Base-by-base conservation (phyloP, 2,113 vertebrate species). In the Burhinus bistriatus region DNA sequence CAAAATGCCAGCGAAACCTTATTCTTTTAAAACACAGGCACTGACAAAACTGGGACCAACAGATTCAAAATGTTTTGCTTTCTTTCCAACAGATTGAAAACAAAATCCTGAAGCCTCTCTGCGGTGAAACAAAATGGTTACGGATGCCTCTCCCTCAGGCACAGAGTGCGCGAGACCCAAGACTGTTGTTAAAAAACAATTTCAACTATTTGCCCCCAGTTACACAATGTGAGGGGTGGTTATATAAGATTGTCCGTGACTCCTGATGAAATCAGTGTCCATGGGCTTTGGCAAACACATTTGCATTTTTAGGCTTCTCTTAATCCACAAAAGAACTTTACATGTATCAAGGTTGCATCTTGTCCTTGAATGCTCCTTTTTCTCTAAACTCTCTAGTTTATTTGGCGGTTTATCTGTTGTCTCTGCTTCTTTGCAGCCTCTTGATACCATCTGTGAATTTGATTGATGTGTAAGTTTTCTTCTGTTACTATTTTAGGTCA, bases 381-480 rank as follows among this genome's bases (percentile, higher is more conserved):
- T 22, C 45, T 79, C 54, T 88, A 52, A 96, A 75, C 14, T 49
- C 13, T 62, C 27, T 19, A 44, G 52, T 40, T 84, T 64, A 65
- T 85, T 90, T 88, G n/a, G 30, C 2, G 4, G 22, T 54, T 92
- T 88, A 80, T 88, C 62, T 36, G 30, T 79, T 59, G 54, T 76
- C 82, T 65, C 58, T 4, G 5, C 62, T 83, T 61, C 84, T 93
- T 72, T 70, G 66, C 58, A 93, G 86, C 40, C 79, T 93, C 88
- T 77, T 68, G 79, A 90, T 86, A 92, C 85, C 71, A 59, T 93
- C 95, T 81, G 82, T 66, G 51, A 86, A 86, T 83, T 62, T 86
- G 76, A 95, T 14, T 83, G 79, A 85, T 54, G 20, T 77, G 22
- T 25, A 88, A 66, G 66, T 73, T 94, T 94, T 76, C 70, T 93